These are phyloP conservation scores for Pelobates cultripes DNA, from an alignment of 2,797 vertebrate species.

Conservation along the genomic window DNA sequence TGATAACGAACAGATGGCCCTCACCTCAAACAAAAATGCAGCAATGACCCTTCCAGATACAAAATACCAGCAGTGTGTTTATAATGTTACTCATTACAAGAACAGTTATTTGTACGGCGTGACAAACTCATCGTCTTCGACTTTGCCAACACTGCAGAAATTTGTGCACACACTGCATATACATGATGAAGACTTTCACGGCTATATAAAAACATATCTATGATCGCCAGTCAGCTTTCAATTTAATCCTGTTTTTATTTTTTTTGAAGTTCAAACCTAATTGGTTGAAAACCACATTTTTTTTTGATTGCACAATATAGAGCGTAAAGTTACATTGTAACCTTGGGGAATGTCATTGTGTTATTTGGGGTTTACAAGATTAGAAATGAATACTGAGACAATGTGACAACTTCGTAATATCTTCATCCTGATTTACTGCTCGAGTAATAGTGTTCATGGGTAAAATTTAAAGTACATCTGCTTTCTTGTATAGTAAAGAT, in stretches of 20 bases:
- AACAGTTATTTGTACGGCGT: constrained; percentile 12
- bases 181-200: neutral
- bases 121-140: constrained; percentile 7
- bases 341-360: constrained; percentile 22
- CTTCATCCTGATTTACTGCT: constrained; percentile 44
- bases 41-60: constrained; percentile 3
- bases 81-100: constrained; percentile 5
- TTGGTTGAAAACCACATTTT: neutral
- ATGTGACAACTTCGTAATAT: constrained; percentile 3
- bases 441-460: neutral
- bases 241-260: neutral
- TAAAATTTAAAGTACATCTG: neutral
- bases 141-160: constrained; percentile 27
- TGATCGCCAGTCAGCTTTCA: neutral
- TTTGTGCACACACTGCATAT: neutral
- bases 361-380: neutral
- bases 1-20: neutral
- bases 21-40: neutral
- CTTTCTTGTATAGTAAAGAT: neutral
- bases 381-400: constrained; percentile 21
- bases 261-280: neutral
- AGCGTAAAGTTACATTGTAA: constrained; percentile 10
- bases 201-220: neutral
- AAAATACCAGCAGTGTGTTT: neutral
- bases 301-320: neutral